Percentiles rank a stretch among this genome's conserved stretches.
Evolutionary conservation across 1,140 invertebrate species (phyloP).

Genomic region (Heliconius melpomene): DNA sequence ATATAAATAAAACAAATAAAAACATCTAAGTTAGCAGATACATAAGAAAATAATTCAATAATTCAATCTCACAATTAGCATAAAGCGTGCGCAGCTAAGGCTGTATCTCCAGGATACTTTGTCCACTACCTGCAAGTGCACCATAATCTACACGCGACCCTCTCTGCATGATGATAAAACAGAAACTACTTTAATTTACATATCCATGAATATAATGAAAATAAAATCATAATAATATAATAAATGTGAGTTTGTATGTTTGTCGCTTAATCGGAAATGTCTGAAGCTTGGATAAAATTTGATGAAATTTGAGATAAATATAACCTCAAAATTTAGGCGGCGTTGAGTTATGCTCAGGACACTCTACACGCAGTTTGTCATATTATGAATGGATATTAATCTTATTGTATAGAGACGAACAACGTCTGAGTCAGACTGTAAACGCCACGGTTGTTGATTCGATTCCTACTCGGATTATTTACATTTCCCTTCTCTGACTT

Average conservation of each 20-base stretch:
- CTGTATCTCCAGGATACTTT: constrained; percentile 17
- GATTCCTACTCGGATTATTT: no score
- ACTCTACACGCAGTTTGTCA: no score
- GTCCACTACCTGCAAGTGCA: neutral
- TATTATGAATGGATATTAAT: no score
- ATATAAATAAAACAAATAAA: no score
- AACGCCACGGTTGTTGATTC: no score
- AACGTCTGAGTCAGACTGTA: no score
- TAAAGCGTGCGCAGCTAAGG: constrained; percentile 23
- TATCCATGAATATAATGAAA: constrained; percentile 18
- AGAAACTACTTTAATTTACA: constrained; percentile 27
- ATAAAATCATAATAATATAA: neutral
- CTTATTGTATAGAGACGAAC: no score
- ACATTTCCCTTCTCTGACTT: no score
- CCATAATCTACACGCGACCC: constrained; percentile 17
- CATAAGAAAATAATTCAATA: constrained; percentile 9
- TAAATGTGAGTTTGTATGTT: neutral
- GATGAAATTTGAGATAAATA: neutral
- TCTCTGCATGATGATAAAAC: constrained; percentile 19
- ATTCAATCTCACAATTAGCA: constrained; percentile 20
- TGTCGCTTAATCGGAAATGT: neutral
- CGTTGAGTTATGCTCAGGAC: no score
- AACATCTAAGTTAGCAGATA: neutral
- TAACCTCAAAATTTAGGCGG: neutral
- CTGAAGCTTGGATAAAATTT: neutral